Percentiles rank a stretch among this genome's conserved stretches.
These are phyloP conservation scores for Upupa epops DNA, from an alignment of 2,113 vertebrate species.

Conservation along the genomic window DNA sequence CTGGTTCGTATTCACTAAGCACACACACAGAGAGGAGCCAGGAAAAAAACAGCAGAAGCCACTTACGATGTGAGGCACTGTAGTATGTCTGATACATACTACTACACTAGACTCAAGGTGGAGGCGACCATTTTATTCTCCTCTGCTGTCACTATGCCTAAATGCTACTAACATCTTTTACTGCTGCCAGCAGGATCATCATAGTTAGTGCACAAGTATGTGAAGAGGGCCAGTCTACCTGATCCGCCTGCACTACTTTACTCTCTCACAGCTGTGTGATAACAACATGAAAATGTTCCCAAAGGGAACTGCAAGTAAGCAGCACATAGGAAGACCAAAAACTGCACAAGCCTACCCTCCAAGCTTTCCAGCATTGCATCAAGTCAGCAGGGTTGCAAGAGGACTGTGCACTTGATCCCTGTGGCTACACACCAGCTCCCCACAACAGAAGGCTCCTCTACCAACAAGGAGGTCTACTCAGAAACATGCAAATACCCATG, in stretches of 20 bases:
- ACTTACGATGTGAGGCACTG: neutral
- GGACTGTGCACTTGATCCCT: neutral
- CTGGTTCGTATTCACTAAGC: neutral
- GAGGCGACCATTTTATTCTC: neutral
- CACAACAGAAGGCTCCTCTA: neutral
- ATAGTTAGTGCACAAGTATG: neutral
- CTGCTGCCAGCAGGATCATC: neutral
- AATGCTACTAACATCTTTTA: neutral
- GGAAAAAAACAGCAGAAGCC: neutral
- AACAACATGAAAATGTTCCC: neutral
- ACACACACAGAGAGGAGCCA: neutral
- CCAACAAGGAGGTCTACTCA: neutral
- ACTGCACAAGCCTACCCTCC: neutral
- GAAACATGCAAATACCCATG: neutral
- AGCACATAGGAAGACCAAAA: neutral
- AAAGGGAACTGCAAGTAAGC: neutral
- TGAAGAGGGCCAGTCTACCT: neutral
- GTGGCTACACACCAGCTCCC: neutral
- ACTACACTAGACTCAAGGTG: neutral
- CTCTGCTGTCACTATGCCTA: neutral
- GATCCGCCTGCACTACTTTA: neutral
- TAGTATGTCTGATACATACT: neutral
- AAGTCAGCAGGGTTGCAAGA: neutral
- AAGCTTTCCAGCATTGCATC: neutral
- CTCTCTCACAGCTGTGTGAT: neutral